Conservation (phyloP, 2,888 invertebrate species). For the Rosalia funebris region DNA sequence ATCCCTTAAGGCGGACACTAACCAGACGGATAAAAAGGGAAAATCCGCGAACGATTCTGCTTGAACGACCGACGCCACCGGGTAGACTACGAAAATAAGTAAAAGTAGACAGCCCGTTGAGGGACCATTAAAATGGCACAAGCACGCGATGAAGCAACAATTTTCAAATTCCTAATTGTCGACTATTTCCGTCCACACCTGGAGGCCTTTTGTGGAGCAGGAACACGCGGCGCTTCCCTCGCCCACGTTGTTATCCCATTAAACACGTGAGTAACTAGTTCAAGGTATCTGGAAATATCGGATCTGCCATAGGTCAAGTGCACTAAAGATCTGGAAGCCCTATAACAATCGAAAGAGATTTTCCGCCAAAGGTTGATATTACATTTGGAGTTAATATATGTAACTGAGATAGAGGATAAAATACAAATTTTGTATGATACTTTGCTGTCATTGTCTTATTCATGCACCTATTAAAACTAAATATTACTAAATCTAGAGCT, state of each 20-base stretch:
- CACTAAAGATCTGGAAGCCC: conserved; percentile 23
- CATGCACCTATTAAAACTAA: too few relatives aligned
- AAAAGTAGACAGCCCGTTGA: neutral
- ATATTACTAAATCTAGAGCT: too few relatives aligned
- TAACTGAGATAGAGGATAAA: too few relatives aligned
- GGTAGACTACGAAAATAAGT: neutral
- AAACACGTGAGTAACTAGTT: conserved; percentile 25
- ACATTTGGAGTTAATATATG: too few relatives aligned
- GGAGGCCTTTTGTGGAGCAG: conserved; percentile 11
- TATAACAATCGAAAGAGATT: conserved; percentile 10
- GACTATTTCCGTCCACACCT: conserved; percentile 24
- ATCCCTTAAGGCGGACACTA: neutral
- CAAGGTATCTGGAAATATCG: conserved; percentile 29
- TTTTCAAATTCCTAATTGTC: conserved; percentile 17
- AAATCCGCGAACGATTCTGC: neutral
- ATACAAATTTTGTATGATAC: too few relatives aligned
- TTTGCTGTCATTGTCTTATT: too few relatives aligned
- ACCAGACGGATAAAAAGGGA: neutral
- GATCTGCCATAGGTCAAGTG: conserved; percentile 31
- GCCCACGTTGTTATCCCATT: conserved; percentile 18
- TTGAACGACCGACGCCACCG: neutral
- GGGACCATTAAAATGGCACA: neutral
- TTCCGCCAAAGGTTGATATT: too few relatives aligned
- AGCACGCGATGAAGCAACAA: conserved; percentile 23
- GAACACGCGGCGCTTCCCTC: conserved; percentile 13